Evolutionary conservation across 2,797 vertebrate genomes (phyloP).

Genomic region (Hoplostethus atlanticus): DNA sequence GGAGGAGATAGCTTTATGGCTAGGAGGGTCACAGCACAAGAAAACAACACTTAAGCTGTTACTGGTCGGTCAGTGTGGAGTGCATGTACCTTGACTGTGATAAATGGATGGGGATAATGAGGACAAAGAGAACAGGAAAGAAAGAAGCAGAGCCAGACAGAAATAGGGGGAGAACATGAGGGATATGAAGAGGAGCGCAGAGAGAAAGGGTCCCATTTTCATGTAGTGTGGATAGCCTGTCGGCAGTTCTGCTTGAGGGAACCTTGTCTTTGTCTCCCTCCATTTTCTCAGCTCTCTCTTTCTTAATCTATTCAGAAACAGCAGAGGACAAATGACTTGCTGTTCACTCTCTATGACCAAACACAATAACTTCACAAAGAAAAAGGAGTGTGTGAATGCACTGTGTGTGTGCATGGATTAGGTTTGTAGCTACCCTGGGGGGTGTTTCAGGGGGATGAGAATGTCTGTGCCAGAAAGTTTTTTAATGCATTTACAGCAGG

Average conservation of each 20-base stretch:
- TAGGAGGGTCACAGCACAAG: slow-evolving; percentile 31
- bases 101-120: slow-evolving; percentile 46
- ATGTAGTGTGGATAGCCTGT: slow-evolving; percentile 15
- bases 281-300: slow-evolving; percentile 19
- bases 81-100: slow-evolving; percentile 37
- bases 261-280: slow-evolving; percentile 43
- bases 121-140: slow-evolving; percentile 22
- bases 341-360: slow-evolving; percentile 22
- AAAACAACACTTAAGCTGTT: slow-evolving; percentile 42
- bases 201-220: slow-evolving; percentile 23
- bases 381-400: slow-evolving; percentile 18
- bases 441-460: not conserved
- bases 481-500: not conserved
- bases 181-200: slow-evolving; percentile 27
- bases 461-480: slow-evolving; percentile 22
- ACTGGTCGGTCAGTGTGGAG: slow-evolving; percentile 46
- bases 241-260: slow-evolving; percentile 16
- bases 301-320: slow-evolving; percentile 42
- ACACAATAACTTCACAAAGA: slow-evolving; percentile 34
- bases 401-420: slow-evolving; percentile 20
- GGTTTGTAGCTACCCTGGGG: not conserved
- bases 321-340: slow-evolving; percentile 30
- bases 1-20: slow-evolving; percentile 38
- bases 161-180: slow-evolving; percentile 39
- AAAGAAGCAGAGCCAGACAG: slow-evolving; percentile 26